Conservation (phyloP, 2,797 vertebrate genomes). For the Lacerta bilineata region DNA sequence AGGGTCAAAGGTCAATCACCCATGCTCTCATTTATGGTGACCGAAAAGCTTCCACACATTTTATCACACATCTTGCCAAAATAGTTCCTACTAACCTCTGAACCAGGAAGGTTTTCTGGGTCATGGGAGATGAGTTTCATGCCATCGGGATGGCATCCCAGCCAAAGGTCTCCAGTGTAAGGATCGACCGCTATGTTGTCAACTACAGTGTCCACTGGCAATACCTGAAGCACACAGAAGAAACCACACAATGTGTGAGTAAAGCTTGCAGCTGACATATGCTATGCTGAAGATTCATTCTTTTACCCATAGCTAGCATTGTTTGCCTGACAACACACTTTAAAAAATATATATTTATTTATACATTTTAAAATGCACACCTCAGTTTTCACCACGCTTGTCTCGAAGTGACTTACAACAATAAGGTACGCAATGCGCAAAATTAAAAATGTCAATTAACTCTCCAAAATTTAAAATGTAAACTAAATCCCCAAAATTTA, state of each 20-base stretch:
- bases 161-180: conserved; percentile 88
- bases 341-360: no score
- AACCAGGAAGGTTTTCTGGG: conserved; percentile 82
- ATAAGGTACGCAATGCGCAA: no score
- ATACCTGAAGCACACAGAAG: conserved; percentile 69
- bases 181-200: conserved; percentile 89
- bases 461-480: no score
- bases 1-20: no score
- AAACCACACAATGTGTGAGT: not conserved
- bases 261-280: conserved; percentile 9
- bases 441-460: no score
- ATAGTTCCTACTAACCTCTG: conserved; percentile 84
- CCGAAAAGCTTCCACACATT: not conserved
- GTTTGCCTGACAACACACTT: not conserved
- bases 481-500: no score
- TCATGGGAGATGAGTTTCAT: conserved; percentile 80
- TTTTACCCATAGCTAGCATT: not conserved
- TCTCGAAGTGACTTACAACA: no score
- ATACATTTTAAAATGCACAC: no score
- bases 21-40: not conserved
- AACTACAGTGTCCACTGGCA: conserved; percentile 83
- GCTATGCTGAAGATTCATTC: not conserved
- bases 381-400: no score
- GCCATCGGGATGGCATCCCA: conserved; percentile 86
- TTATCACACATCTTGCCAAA: not conserved